Evolutionary conservation across 2,797 vertebrate genomes (phyloP), one percentile per base, ranked within the genome.

Genomic region (Melanotaenia boesemani): DNA sequence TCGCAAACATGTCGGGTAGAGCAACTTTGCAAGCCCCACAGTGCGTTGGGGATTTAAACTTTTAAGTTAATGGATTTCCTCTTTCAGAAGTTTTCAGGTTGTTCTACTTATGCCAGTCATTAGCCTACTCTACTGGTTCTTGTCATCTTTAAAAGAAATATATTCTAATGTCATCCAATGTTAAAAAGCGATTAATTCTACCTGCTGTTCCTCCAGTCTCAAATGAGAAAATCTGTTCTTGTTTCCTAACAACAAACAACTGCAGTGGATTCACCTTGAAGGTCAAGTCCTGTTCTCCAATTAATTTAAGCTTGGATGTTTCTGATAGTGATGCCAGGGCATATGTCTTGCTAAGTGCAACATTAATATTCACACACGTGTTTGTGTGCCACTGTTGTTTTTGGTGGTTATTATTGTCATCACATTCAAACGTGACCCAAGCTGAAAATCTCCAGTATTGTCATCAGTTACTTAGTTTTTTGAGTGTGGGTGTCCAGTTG

Each of bases 381-480:
- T 92, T 91, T 91, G 79, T 84, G 72, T 84, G 76, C 59, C 68
- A 74, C 71, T 83, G 67, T 82, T 62, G 64, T 72, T 30, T 52
- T 57, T 52, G 60, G 58, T 52, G 48, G 63, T 72, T 74, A 66
- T 80, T 84, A 82, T 90, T 87, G 83, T 89, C 79, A 70, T 83
- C 61, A 76, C 63, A 80, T 91, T 89, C 70, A 79, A 77, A 83
- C 70, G 52, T 44, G 88, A 32, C 58, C 41, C 28, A 66, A 56
- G 63, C 70, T 74, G 63, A 74, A 90, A 90, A 63, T 70, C 80
- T 81, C 74, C 22, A 46, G 65, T 79, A 83, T 83, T 80, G 79
- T 87, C 89, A 91, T 91, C 89, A 91, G 84, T 93, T 85, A 83
- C 63, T 70, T 80, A 67, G 80, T 89, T 91, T 89, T 91, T 91